These are phyloP conservation scores for Hydrotaea diabolus DNA, from an alignment of 2,888 invertebrate genomes.

Conservation along the genomic window DNA sequence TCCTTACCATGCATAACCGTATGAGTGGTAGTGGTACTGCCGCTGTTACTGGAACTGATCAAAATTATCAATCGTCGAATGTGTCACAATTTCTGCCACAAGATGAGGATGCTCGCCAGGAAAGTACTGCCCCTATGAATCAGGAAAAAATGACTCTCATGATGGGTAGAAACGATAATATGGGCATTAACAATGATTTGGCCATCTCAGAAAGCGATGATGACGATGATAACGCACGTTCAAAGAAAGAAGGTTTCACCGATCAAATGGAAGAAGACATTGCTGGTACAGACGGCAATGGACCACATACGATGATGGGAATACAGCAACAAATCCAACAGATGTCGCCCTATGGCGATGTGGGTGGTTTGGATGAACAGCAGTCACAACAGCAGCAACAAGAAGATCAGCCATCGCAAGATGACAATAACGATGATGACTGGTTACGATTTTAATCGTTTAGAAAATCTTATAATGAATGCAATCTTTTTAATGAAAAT, in stretches of 20 bases:
- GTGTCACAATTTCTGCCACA: constrained; percentile 72
- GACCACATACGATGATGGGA: constrained; percentile 26
- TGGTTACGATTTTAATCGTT: constrained; percentile 74
- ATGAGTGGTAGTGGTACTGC: constrained; percentile 68
- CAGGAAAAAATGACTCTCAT: constrained; percentile 71
- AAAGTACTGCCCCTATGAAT: constrained; percentile 64
- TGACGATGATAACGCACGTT: constrained; percentile 74
- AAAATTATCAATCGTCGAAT: constrained; percentile 55
- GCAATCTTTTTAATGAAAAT: neutral
- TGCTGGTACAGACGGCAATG: constrained; percentile 26
- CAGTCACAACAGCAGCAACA: constrained; percentile 47
- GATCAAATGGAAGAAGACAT: constrained; percentile 57
- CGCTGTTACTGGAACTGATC: constrained; percentile 1
- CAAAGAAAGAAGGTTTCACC: constrained; percentile 71
- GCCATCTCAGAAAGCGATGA: constrained; percentile 91
- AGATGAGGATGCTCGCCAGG: constrained; percentile 72
- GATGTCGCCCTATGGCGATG: constrained; percentile 47
- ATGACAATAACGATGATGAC: constrained; percentile 75
- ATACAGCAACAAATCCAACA: constrained; percentile 42
- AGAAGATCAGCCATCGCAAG: constrained; percentile 56
- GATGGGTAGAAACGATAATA: constrained; percentile 79
- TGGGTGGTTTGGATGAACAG: constrained; percentile 42
- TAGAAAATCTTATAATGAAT: neutral
- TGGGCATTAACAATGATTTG: constrained; percentile 87
- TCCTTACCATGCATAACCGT: constrained; percentile 83